Base-by-base conservation (phyloP, 1,140 invertebrate genomes). In the Forficula auricularia region DNA sequence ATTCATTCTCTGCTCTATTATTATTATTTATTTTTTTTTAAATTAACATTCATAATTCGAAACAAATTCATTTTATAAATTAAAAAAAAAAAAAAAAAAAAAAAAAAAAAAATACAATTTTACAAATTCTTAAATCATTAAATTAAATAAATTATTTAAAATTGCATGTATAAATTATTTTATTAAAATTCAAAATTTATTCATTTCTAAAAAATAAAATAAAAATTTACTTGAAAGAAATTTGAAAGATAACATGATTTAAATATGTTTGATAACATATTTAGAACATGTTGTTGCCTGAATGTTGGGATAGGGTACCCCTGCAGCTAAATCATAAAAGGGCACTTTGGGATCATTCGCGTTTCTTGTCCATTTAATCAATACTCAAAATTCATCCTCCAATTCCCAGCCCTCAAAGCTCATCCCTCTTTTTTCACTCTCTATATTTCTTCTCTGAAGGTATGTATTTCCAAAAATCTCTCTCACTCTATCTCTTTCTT, bases 241-340 rank as follows among this genome's bases (percentile, higher is more conserved):
- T 27, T 27, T 27, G 4, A 10, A 27, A 27, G 22, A 27, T n/a
- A 27, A 27, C 22, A 27, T 27, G 22, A 27, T 27, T 27, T 27
- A 27, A 27, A 27, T 27, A 27, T 27, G 22, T 27, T 27, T n/a
- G n/a, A 10, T 10, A 10, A 27, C 22, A 27, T 27, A 27, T 27
- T 27, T 27, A 27, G 22, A 27, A 27, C 22, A 27, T 27, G 22
- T 27, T 46, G 59, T 76, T 79, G 82, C 84, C 85, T 89, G 85
- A 87, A 88, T 88, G 85, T 87, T 88, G 84, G 84, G 84, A 89
- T 86, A 87, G 83, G 84, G 83, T 86, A 85, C 81, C 82, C 73
- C 82, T 82, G 78, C 75, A 73, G 69, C 71, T 49, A 3, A 44
- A 37, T 30, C 40, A 35, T 33, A 13, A 14, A 51, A 40, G 42